Conservation (phyloP, 2,113 vertebrate species). For the Indicator maculatus region DNA sequence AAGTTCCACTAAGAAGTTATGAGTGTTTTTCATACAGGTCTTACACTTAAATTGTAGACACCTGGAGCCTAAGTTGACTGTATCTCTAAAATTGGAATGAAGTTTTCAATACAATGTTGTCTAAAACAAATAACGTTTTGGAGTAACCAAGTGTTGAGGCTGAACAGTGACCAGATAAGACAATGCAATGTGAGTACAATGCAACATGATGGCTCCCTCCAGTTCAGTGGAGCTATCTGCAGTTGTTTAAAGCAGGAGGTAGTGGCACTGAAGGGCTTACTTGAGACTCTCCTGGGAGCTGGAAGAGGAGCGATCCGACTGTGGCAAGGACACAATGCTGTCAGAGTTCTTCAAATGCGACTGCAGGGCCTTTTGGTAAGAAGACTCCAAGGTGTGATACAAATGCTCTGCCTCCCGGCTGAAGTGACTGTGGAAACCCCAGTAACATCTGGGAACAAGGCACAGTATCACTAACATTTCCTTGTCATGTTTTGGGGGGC, state of each 20-base stretch:
- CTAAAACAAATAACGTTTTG: too few species aligned
- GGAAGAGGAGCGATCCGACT: constrained; percentile 96
- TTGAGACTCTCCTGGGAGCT: constrained; percentile 99
- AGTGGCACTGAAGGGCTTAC: constrained; percentile 74
- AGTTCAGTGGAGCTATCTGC: not conserved
- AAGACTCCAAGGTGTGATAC: constrained; percentile 91
- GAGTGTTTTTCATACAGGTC: not conserved
- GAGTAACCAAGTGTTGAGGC: not conserved
- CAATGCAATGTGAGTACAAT: not conserved
- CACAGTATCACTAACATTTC: not conserved
- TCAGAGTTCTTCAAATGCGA: constrained; percentile 95
- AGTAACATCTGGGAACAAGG: constrained; percentile 87
- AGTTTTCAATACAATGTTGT: not conserved
- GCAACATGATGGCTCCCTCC: not conserved
- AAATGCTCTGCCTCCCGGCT: constrained; percentile 94
- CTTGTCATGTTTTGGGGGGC: not conserved
- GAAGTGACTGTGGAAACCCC: constrained; percentile 96
- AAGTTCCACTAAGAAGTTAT: not conserved
- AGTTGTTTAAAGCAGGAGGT: not conserved
- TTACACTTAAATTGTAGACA: not conserved
- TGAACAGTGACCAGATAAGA: not conserved
- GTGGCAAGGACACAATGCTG: constrained; percentile 93
- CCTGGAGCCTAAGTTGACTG: not conserved
- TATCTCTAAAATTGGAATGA: not conserved
- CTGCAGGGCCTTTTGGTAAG: constrained; percentile 97